phyloP scores from a whole-genome alignment of 2,888 invertebrate genomes.

The Copidosoma aretas region DNA sequence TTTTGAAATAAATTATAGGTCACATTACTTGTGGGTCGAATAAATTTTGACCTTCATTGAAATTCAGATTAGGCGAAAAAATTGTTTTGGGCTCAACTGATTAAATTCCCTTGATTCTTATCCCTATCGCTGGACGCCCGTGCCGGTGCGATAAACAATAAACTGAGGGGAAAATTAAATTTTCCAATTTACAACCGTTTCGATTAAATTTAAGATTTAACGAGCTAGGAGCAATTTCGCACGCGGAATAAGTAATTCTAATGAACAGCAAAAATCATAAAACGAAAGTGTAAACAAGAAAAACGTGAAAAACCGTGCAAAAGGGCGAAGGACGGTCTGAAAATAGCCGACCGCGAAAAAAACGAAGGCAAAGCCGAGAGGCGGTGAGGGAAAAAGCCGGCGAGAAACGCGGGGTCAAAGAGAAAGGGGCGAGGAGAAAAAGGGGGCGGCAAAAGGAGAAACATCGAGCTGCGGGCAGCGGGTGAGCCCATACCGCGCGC shows the following conservation, averaged over 20 bases:
- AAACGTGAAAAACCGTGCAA: neutral
- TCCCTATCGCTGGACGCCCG: no score
- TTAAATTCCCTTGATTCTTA: no score
- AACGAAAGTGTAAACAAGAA: slow-evolving; percentile 13
- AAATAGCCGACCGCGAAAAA: neutral
- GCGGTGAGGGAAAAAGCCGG: slow-evolving; percentile 7
- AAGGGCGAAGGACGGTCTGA: no score
- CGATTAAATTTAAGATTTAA: no score
- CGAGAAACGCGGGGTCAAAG: slow-evolving; percentile 19
- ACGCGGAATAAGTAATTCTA: no score
- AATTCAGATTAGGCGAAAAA: neutral
- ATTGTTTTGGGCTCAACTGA: no score
- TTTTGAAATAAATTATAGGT: neutral
- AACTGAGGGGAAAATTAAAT: no score
- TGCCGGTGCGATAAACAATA: no score
- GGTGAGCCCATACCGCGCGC: slow-evolving; percentile 15
- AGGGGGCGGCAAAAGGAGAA: slow-evolving; percentile 30
- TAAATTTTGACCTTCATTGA: slow-evolving; percentile 14
- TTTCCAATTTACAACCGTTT: no score
- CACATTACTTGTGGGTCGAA: neutral
- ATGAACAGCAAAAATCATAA: no score
- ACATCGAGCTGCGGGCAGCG: slow-evolving; percentile 8
- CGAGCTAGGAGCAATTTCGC: no score
- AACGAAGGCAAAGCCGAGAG: slow-evolving; percentile 6
- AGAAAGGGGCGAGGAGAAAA: slow-evolving; percentile 22